These are phyloP conservation scores for Catostomus latipinnis DNA, from an alignment of 2,797 vertebrate species.

Conservation along the genomic window DNA sequence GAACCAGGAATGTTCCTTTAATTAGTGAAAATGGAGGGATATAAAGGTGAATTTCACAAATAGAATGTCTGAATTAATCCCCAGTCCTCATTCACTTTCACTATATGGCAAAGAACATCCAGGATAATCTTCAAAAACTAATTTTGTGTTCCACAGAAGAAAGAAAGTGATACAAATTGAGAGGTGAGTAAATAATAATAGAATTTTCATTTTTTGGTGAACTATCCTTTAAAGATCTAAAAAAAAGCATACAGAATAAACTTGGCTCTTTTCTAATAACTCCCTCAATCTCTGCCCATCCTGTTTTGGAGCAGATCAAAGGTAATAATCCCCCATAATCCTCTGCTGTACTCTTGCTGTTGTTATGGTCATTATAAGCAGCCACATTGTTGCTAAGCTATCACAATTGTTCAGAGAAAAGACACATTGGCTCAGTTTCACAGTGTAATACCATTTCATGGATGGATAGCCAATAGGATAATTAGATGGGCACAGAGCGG, in stretches of 20 bases:
- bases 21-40: too few species aligned
- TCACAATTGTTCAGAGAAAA: slow-evolving; percentile 29
- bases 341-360: slow-evolving; percentile 46
- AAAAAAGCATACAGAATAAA: slow-evolving; percentile 6
- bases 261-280: slow-evolving; percentile 25
- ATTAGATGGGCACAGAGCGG: slow-evolving; percentile 49
- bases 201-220: too few species aligned
- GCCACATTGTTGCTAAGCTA: slow-evolving; percentile 44
- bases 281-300: slow-evolving; percentile 25
- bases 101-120: too few species aligned
- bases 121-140: too few species aligned
- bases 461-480: slow-evolving; percentile 50
- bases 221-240: not conserved
- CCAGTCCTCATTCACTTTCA: too few species aligned
- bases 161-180: too few species aligned
- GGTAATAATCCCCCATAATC: slow-evolving; percentile 63
- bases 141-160: too few species aligned
- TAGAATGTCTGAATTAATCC: too few species aligned
- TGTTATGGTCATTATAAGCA: slow-evolving; percentile 48
- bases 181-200: too few species aligned
- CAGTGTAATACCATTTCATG: slow-evolving; percentile 51
- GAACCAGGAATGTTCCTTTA: too few species aligned
- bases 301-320: slow-evolving; percentile 56
- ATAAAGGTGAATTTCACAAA: too few species aligned
- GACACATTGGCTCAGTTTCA: slow-evolving; percentile 56